These are phyloP conservation scores for Melieria picta DNA, from an alignment of 2,888 invertebrate species.

Conservation along the genomic window DNA sequence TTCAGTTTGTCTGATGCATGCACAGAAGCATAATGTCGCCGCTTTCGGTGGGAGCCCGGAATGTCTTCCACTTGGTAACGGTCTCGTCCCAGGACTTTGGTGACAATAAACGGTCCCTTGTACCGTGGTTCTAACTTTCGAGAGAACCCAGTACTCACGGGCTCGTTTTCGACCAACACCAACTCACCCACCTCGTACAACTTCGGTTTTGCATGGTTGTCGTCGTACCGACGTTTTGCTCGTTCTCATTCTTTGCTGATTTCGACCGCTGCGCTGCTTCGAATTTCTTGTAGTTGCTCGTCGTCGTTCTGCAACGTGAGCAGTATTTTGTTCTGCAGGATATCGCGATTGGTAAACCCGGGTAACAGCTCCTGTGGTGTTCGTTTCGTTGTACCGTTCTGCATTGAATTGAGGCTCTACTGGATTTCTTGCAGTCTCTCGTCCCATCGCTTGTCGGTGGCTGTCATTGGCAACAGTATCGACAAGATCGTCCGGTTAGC, in stretches of 20 bases:
- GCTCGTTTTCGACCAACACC: constrained; percentile 18
- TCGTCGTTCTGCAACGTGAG: no score
- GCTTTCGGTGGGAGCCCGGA: no score
- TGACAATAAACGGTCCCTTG: no score
- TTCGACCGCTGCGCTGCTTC: neutral
- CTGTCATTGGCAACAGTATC: constrained; percentile 33
- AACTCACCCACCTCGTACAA: constrained; percentile 13
- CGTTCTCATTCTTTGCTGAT: neutral
- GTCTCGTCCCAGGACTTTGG: no score
- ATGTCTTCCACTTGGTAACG: no score
- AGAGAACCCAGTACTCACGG: neutral
- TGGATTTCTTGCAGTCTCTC: constrained; percentile 32
- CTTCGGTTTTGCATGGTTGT: constrained; percentile 4
- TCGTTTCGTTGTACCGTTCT: constrained; percentile 27
- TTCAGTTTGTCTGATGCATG: no score
- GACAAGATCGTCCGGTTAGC: constrained; percentile 32
- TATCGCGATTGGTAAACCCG: no score
- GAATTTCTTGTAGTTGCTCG: neutral
- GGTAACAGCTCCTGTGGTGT: constrained; percentile 21
- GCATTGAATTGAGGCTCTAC: constrained; percentile 33
- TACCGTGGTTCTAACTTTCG: no score
- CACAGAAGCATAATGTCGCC: no score
- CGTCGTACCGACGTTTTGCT: constrained; percentile 18
- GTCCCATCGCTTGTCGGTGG: constrained; percentile 33
- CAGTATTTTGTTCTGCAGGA: no score